Evolutionary conservation across 2,888 invertebrate genomes (phyloP).

Genomic region (Drosophila setosimentum): DNA sequence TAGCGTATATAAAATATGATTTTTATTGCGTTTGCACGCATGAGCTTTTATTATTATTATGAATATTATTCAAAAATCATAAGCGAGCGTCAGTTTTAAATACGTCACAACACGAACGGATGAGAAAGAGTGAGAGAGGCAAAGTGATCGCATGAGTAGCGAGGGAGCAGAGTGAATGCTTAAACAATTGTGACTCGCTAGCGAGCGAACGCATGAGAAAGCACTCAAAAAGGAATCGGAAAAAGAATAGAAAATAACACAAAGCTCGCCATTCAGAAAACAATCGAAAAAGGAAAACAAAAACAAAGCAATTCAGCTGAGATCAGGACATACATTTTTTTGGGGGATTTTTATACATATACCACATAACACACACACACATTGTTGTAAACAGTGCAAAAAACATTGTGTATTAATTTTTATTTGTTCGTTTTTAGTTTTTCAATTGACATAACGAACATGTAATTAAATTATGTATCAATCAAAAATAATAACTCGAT

Average conservation of each 20-base stretch:
- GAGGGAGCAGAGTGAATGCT: not conserved
- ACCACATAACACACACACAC: not conserved
- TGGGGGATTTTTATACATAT: not conserved
- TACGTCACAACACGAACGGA: not conserved
- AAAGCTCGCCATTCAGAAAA: not conserved
- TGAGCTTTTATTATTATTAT: conserved; percentile 3
- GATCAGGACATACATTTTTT: conserved; percentile 6
- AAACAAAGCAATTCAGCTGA: conserved; percentile 15
- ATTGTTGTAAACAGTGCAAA: conserved; percentile 18
- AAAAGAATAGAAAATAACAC: not conserved
- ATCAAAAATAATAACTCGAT: conserved; percentile 20
- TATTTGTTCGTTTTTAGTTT: not conserved
- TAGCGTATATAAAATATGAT: conserved; percentile 19
- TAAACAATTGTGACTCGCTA: not conserved
- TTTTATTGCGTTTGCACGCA: not conserved
- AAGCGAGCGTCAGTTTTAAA: not conserved
- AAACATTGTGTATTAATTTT: conserved; percentile 19
- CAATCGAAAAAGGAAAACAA: conserved; percentile 1
- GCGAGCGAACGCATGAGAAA: not conserved
- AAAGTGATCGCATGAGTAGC: not conserved
- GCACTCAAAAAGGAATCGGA: not conserved
- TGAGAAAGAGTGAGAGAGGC: not conserved
- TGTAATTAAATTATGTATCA: conserved; percentile 18
- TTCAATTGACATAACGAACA: conserved; percentile 6
- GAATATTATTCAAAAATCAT: conserved; percentile 3